Evolutionary conservation across 2,113 vertebrate genomes (phyloP).

Genomic region (Seriola quinqueradiata): DNA sequence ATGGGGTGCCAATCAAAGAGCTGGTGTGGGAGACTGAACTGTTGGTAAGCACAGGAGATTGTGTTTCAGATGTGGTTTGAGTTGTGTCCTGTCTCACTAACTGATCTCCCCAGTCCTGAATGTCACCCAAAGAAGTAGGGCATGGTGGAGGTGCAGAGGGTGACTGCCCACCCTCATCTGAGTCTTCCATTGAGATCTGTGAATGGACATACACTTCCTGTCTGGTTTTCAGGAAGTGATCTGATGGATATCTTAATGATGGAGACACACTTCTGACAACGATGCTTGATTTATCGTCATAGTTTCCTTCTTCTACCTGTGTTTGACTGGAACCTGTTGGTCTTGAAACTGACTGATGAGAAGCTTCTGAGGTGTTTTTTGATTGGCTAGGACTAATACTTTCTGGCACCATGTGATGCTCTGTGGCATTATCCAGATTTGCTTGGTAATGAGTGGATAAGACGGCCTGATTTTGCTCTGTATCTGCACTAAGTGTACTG

Average conservation of each 20-base stretch:
- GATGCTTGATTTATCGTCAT: constrained; percentile 58
- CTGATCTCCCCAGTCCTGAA: constrained; percentile 60
- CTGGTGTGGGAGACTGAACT: constrained; percentile 73
- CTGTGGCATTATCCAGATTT: constrained; percentile 16
- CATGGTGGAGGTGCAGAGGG: constrained; percentile 60
- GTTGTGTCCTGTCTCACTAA: constrained; percentile 49
- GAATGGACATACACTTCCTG: constrained; percentile 80
- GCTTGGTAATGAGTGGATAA: constrained; percentile 9
- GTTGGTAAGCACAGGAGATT: constrained; percentile 72
- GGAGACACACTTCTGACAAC: constrained; percentile 61
- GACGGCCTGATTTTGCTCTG: constrained; percentile 25
- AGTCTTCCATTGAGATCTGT: constrained; percentile 81
- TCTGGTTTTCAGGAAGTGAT: constrained; percentile 81
- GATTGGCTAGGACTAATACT: constrained; percentile 37
- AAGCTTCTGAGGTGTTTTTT: constrained; percentile 29
- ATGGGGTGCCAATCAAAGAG: constrained; percentile 67
- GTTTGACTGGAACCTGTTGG: constrained; percentile 33
- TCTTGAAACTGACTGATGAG: constrained; percentile 47
- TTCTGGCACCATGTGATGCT: constrained; percentile 36
- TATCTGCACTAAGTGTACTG: constrained; percentile 2
- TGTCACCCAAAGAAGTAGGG: constrained; percentile 52
- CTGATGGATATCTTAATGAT: constrained; percentile 72
- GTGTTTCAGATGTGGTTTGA: constrained; percentile 45
- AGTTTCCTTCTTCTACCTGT: constrained; percentile 42
- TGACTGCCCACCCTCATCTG: constrained; percentile 79